Conservation (phyloP, 53 echinoderm and acorn worm species). For the Apostichopus leukothele region DNA sequence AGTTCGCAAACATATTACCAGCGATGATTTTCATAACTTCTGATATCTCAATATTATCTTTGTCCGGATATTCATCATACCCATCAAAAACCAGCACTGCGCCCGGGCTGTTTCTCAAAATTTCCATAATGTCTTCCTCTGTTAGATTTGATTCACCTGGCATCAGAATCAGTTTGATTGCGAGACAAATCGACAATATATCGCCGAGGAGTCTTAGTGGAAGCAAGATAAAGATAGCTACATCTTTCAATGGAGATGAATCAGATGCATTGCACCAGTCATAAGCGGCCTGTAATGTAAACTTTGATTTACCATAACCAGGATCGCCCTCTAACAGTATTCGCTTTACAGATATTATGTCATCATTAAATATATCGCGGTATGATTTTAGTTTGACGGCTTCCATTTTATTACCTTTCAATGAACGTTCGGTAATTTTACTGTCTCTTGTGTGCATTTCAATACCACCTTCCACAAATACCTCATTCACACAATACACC, state of each 20-base stretch:
- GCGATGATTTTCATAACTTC: background rate
- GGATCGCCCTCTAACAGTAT: background rate
- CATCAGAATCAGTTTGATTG: background rate
- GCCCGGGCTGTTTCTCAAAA: background rate
- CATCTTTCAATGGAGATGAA: background rate
- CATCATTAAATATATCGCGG: background rate
- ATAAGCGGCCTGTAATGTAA: background rate
- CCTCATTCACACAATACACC: constrained; percentile 1
- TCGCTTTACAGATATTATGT: background rate
- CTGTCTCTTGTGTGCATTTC: background rate
- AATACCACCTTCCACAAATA: background rate
- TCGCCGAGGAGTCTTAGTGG: background rate
- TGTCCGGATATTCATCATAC: background rate
- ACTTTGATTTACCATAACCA: background rate
- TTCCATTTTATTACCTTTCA: background rate
- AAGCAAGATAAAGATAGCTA: background rate
- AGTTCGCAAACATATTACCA: background rate
- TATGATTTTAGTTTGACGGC: background rate
- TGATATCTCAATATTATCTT: background rate
- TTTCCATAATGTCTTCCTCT: background rate
- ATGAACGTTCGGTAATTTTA: background rate
- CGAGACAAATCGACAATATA: background rate
- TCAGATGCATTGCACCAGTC: background rate
- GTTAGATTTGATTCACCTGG: background rate
- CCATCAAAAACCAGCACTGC: background rate